Conservation (phyloP, 2,888 invertebrate species). For the Chaitophorus viminalis region DNA sequence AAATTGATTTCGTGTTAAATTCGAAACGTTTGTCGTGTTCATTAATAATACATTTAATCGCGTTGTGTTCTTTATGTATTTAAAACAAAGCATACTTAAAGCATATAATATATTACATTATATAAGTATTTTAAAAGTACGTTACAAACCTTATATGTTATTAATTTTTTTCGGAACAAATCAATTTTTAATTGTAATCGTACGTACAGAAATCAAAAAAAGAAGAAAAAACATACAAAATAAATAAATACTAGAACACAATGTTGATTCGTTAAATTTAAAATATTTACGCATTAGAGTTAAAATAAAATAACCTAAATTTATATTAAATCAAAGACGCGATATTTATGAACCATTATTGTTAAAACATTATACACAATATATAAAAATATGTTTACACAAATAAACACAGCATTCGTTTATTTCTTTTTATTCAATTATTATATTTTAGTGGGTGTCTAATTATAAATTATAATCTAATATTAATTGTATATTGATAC, state of each 20-base stretch:
- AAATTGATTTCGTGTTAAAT: slow-evolving; percentile 7
- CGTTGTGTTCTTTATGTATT: slow-evolving; percentile 33
- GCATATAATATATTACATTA: too few species aligned
- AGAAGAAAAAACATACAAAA: too few species aligned
- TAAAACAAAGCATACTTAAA: neutral
- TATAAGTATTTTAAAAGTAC: neutral
- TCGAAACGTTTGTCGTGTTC: slow-evolving; percentile 22
- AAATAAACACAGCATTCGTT: too few species aligned
- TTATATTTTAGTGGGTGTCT: too few species aligned
- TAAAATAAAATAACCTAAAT: neutral
- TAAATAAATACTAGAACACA: neutral
- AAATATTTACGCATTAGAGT: neutral
- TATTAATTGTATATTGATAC: too few species aligned
- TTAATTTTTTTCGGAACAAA: neutral
- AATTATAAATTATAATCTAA: too few species aligned
- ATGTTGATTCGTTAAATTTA: neutral
- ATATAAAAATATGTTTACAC: too few species aligned
- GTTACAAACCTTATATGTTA: neutral
- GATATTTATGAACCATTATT: neutral
- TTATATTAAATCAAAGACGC: neutral
- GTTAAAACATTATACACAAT: too few species aligned
- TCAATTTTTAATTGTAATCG: neutral
- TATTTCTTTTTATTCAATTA: too few species aligned
- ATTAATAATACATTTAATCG: slow-evolving; percentile 20
- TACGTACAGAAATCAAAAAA: neutral